Evolutionary conservation across 2,113 vertebrate species (phyloP).

Genomic region (Eleginops maclovinus): DNA sequence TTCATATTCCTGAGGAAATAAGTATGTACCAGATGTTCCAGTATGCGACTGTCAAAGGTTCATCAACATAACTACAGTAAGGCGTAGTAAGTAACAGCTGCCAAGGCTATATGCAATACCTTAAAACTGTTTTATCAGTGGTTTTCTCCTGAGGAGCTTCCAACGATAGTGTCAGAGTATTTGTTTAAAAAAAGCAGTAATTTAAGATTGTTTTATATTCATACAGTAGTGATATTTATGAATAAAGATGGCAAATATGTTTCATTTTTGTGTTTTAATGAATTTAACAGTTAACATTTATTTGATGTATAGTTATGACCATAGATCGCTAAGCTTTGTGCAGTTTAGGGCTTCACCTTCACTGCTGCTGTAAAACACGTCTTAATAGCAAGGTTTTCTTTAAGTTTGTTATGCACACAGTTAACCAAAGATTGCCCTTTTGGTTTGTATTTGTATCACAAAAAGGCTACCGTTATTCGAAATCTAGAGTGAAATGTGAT

Average conservation of each 20-base stretch:
- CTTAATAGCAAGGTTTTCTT: not conserved
- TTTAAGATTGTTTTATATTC: conserved; percentile 98
- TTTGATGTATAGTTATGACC: not conserved
- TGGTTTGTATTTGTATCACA: not conserved
- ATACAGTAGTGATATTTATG: conserved; percentile 99
- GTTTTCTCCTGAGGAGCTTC: conserved; percentile 69
- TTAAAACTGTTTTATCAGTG: conserved; percentile 55
- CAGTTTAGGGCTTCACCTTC: not conserved
- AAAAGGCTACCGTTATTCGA: too few relatives aligned
- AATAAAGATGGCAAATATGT: conserved; percentile 96
- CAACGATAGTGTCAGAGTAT: conserved; percentile 90
- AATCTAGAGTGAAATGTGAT: not conserved
- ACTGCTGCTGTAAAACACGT: not conserved
- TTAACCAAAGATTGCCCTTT: not conserved
- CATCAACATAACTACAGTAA: conserved; percentile 51
- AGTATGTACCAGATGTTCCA: conserved; percentile 53
- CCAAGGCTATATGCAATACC: conserved; percentile 75
- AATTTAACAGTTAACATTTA: not conserved
- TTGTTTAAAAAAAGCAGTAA: conserved; percentile 91
- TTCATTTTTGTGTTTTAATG: conserved; percentile 73
- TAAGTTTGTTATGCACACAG: not conserved
- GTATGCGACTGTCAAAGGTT: conserved; percentile 50
- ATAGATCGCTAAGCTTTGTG: not conserved
- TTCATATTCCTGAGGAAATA: conserved; percentile 74
- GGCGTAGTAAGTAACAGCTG: conserved; percentile 62